Percentiles rank a stretch among this genome's conserved stretches.
These are phyloP conservation scores for Conopomorpha cramerella DNA, from an alignment of 1,140 invertebrate species.

Conservation along the genomic window DNA sequence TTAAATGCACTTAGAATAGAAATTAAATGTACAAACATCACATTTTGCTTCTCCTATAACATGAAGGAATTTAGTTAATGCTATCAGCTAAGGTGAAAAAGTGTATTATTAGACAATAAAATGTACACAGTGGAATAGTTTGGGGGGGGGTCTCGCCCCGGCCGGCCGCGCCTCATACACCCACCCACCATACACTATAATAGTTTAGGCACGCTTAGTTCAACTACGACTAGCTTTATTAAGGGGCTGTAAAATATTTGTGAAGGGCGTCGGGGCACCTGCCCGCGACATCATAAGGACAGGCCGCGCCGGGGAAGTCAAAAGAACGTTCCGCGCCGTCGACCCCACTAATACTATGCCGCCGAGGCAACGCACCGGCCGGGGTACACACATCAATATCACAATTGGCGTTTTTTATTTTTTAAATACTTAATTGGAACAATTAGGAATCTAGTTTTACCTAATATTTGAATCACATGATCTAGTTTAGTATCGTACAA, in stretches of 20 bases:
- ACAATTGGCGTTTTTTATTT: neutral
- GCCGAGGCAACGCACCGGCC: too few relatives aligned
- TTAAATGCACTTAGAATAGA: constrained; percentile 38
- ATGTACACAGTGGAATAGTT: constrained; percentile 17
- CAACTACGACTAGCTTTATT: neutral
- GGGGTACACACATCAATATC: neutral
- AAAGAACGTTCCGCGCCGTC: neutral
- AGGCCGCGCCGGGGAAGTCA: neutral
- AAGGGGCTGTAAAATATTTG: too few relatives aligned
- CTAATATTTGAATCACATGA: too few relatives aligned
- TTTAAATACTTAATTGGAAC: neutral
- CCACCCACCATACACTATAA: constrained; percentile 5
- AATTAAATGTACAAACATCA: constrained; percentile 5
- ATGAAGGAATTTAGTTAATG: neutral
- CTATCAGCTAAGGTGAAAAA: constrained; percentile 14
- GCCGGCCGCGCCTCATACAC: too few relatives aligned
- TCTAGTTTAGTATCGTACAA: too few relatives aligned
- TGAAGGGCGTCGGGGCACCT: too few relatives aligned
- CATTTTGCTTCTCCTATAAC: too few relatives aligned
- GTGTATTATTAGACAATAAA: constrained; percentile 16
- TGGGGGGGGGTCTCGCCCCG: too few relatives aligned
- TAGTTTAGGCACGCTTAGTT: neutral
- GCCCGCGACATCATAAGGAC: too few relatives aligned
- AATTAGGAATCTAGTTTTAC: too few relatives aligned
- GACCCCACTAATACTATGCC: too few relatives aligned